Percentiles rank a stretch among this genome's conserved stretches.
phyloP scores from a whole-genome alignment of 2,888 invertebrate genomes.

The Dorcus parallelipipedus region DNA sequence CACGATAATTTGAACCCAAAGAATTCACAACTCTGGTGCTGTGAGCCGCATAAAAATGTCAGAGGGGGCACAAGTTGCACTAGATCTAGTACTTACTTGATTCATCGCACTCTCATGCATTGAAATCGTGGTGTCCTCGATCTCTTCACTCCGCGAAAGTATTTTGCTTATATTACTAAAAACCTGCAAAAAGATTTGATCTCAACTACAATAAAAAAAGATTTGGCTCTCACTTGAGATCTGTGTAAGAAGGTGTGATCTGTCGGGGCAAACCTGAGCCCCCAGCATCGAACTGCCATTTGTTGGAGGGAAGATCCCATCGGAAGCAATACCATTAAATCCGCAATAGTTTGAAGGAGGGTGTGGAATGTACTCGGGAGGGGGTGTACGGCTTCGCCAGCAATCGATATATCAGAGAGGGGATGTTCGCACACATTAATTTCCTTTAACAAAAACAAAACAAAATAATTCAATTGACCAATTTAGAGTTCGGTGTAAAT shows the following conservation, averaged over 20 bases:
- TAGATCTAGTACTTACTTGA: constrained; percentile 32
- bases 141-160: constrained; percentile 87
- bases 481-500: background rate
- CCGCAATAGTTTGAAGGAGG: constrained; percentile 86
- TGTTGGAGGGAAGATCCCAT: constrained; percentile 84
- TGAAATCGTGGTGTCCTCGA: constrained; percentile 57
- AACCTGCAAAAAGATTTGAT: constrained; percentile 49
- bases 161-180: constrained; percentile 96
- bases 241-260: constrained; percentile 90
- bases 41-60: no score
- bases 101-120: constrained; percentile 55
- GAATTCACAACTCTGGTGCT: no score
- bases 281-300: constrained; percentile 93
- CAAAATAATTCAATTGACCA: background rate
- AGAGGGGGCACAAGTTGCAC: no score
- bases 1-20: no score
- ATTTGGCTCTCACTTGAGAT: constrained; percentile 35
- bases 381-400: constrained; percentile 65
- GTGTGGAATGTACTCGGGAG: constrained; percentile 69
- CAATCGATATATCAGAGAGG: constrained; percentile 72
- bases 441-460: constrained; percentile 44
- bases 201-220: background rate
- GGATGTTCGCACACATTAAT: constrained; percentile 72
- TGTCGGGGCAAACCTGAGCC: constrained; percentile 80
- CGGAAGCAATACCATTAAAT: constrained; percentile 84